Conservation (phyloP, 1,140 invertebrate species). For the Drosophila persimilis region DNA sequence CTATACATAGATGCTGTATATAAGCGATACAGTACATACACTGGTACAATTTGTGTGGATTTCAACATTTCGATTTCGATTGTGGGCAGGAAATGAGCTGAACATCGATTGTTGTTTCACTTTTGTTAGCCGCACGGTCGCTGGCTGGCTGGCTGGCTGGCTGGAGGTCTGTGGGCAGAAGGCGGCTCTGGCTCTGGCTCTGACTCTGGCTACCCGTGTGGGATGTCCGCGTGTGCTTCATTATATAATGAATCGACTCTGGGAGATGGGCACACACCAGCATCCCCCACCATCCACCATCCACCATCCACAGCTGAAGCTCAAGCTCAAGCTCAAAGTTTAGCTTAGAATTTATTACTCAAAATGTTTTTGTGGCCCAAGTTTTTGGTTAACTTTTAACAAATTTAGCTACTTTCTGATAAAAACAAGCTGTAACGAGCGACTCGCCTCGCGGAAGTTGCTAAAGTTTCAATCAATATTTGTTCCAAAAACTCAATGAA, state of each 20-base stretch:
- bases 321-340: constrained; percentile 31
- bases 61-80: constrained; percentile 45
- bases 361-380: constrained; percentile 7
- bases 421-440: constrained; percentile 1
- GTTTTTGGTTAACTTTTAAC: constrained; percentile 12
- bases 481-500: constrained; percentile 2
- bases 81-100: constrained; percentile 53
- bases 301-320: constrained; percentile 11
- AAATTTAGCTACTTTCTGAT: constrained; percentile 8
- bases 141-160: too few species aligned
- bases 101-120: constrained; percentile 54
- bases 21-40: neutral
- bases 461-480: constrained; percentile 33
- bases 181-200: constrained; percentile 8
- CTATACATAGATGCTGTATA: neutral
- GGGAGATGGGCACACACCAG: constrained; percentile 33
- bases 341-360: constrained; percentile 37
- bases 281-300: neutral
- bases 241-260: constrained; percentile 48
- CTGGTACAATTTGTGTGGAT: constrained; percentile 30
- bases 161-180: constrained; percentile 29
- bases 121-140: constrained; percentile 40
- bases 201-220: constrained; percentile 15
- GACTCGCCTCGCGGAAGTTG: neutral
- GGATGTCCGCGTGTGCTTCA: constrained; percentile 49